Evolutionary conservation across 2,113 vertebrate species (phyloP).

Genomic region (Pagrus major): DNA sequence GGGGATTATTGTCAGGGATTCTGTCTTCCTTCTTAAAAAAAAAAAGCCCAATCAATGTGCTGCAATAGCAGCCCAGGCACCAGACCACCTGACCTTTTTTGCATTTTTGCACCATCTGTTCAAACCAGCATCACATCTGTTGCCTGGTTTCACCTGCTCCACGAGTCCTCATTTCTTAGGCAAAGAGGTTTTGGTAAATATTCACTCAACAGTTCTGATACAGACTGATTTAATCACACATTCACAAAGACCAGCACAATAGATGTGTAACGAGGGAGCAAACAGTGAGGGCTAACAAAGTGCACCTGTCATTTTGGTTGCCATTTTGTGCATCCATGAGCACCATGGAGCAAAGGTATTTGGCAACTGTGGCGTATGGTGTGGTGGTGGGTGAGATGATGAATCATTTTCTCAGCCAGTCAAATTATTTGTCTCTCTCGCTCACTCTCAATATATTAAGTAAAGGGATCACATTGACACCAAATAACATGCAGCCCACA

Average conservation of each 20-base stretch:
- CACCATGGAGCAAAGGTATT: neutral
- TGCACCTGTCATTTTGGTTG: slow-evolving; percentile 12
- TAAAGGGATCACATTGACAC: neutral
- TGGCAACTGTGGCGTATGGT: neutral
- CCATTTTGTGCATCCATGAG: neutral
- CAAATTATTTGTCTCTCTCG: slow-evolving; percentile 1
- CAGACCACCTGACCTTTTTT: slow-evolving; percentile 62
- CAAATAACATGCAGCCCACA: neutral
- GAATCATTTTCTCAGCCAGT: slow-evolving; percentile 7
- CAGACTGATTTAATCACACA: slow-evolving; percentile 23
- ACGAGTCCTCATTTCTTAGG: slow-evolving; percentile 19
- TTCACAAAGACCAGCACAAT: slow-evolving; percentile 16
- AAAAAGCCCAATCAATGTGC: slow-evolving; percentile 50
- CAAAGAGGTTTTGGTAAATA: slow-evolving; percentile 27
- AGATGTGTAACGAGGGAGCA: neutral
- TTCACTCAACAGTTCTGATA: neutral
- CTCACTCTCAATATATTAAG: neutral
- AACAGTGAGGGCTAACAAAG: neutral
- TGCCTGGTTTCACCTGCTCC: slow-evolving; percentile 59
- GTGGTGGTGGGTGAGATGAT: neutral
- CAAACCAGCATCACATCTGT: slow-evolving; percentile 60
- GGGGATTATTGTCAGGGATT: slow-evolving; percentile 45
- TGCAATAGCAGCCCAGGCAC: slow-evolving; percentile 20
- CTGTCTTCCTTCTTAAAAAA: slow-evolving; percentile 32
- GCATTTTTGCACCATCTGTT: slow-evolving; percentile 66